Base-by-base conservation (phyloP, 92 coral and sea anemone species). In the Phenganax stokvisi region DNA sequence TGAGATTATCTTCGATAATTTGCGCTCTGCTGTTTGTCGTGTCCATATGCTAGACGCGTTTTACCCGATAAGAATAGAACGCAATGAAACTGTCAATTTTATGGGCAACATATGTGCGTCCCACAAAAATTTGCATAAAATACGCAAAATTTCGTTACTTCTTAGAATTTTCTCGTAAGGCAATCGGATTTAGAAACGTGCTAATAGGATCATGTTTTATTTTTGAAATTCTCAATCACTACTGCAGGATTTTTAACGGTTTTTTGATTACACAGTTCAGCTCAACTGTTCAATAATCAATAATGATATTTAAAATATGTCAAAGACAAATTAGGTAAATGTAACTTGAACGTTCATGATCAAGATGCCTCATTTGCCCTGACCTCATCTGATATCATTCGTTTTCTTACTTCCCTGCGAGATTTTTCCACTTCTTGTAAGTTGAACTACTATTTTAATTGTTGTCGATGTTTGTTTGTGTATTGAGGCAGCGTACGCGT, bases 61-160 rank as follows among this genome's bases (percentile, higher is more conserved):
- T 30, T 27, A 55, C 12, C 69, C 70, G 81, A 76, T 76, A 57
- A 76, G 81, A 59, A 61, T 30, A 76, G 59, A 37, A 51, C 16
- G 25, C 81, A 57, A 76, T 59, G 70, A 76, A 76, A 76, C 69
- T 57, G 80, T 76, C 80, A 76, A 16, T 51, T 66, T 12, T 55
- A 29, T 54, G 16, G 10, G 25, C 8, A 1, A 11, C 67, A 76
- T 10, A 57, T 59, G 28, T 56, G 17, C 70, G 60, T 76, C 44
- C 81, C 56, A 59, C 8, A 31, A 54, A 57, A n/a, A 73, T 68
- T 30, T 37, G 73, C 73, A 29, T 0, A 30, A 37, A 37, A 16
- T 12, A 10, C 52, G 73, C 16, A 68, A 10, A 28, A 3, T 68
- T 68, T 53, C 73, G n/a, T 53, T 12, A 68, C 6, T 37, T 51